Evolutionary conservation across 2,113 vertebrate genomes (phyloP).

Genomic region (Atlantisia rogersi): DNA sequence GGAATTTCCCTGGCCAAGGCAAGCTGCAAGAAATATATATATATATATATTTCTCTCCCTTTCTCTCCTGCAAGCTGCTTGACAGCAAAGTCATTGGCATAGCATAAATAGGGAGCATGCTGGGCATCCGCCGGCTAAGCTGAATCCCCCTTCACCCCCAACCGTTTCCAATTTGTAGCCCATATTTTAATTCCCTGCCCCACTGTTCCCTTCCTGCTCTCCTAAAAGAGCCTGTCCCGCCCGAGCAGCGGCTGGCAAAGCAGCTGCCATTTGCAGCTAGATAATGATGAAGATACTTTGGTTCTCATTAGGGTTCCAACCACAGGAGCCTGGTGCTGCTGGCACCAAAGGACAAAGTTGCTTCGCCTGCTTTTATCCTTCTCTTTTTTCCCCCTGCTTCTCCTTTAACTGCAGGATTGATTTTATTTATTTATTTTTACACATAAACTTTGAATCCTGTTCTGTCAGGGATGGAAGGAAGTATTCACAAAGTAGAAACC

Average conservation of each 20-base stretch:
- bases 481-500: background rate
- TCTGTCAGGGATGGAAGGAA: background rate
- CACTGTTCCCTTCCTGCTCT: constrained; percentile 40
- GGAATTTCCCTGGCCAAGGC: background rate
- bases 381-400: background rate
- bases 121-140: background rate
- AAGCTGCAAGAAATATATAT: background rate
- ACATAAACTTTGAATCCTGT: background rate
- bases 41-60: background rate
- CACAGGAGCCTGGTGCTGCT: background rate
- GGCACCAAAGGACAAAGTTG: constrained; percentile 18
- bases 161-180: constrained; percentile 38
- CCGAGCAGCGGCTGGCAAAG: background rate
- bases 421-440: background rate
- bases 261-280: constrained; percentile 5
- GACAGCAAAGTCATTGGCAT: background rate
- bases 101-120: constrained; percentile 4
- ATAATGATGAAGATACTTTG: constrained; percentile 20
- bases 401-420: background rate
- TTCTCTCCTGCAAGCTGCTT: background rate
- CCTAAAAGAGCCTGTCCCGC: background rate
- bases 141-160: background rate
- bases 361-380: background rate
- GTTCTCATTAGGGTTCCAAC: constrained; percentile 27
- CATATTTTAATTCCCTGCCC: constrained; percentile 51